phyloP scores from a whole-genome alignment of 2,888 invertebrate genomes.

The Hipparchia sbordonii region DNA sequence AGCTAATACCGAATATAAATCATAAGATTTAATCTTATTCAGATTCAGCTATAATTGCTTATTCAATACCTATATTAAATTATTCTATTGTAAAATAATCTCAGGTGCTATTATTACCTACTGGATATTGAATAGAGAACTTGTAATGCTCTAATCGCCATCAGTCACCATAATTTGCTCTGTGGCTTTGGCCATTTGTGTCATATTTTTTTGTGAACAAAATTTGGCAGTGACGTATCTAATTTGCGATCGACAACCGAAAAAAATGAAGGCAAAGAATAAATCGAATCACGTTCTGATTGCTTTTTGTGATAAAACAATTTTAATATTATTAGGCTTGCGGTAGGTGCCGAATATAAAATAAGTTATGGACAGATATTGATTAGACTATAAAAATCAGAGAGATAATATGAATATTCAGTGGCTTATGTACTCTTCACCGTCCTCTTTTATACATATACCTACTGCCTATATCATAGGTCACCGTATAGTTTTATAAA shows the following conservation, averaged over 20 bases:
- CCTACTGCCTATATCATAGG: too few relatives aligned
- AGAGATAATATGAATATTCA: background rate
- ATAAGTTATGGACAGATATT: slow-evolving; percentile 10
- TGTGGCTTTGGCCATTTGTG: slow-evolving; percentile 61
- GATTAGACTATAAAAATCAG: slow-evolving; percentile 9
- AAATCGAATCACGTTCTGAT: slow-evolving; percentile 76
- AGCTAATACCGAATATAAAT: too few relatives aligned
- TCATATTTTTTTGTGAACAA: slow-evolving; percentile 56
- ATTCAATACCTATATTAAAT: background rate
- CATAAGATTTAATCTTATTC: too few relatives aligned
- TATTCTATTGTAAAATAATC: slow-evolving; percentile 14
- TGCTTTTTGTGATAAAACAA: slow-evolving; percentile 60
- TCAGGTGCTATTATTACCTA: slow-evolving; percentile 6
- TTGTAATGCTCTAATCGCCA: slow-evolving; percentile 29
- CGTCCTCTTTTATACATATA: too few relatives aligned
- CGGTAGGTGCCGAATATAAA: slow-evolving; percentile 17
- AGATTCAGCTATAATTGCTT: too few relatives aligned
- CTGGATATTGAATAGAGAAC: slow-evolving; percentile 11
- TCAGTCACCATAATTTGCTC: slow-evolving; percentile 52
- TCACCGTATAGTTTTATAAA: background rate
- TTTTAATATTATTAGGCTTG: slow-evolving; percentile 49
- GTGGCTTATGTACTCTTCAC: too few relatives aligned
- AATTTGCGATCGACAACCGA: slow-evolving; percentile 46
- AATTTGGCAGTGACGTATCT: slow-evolving; percentile 59
- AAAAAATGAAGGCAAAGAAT: slow-evolving; percentile 61